Evolutionary conservation across 2,797 vertebrate genomes (phyloP).

Genomic region (Schizopygopsis malacanthus): DNA sequence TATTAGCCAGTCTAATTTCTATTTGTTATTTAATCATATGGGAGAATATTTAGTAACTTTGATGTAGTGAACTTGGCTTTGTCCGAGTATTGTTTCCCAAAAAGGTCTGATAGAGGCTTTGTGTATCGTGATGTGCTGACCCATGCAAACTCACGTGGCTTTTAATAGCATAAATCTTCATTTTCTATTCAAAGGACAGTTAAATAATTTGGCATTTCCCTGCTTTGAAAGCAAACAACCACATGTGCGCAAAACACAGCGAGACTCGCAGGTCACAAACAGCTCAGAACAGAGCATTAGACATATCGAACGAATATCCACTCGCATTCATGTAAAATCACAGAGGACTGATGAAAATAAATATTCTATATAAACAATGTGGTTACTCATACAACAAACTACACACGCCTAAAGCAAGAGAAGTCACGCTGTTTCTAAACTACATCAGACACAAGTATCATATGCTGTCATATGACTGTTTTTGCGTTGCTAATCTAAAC

Average conservation of each 20-base stretch:
- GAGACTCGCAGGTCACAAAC: neutral
- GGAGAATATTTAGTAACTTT: too few species aligned
- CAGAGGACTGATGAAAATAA: neutral
- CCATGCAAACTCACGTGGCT: conserved; percentile 24
- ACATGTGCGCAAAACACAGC: neutral
- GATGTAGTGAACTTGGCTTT: neutral
- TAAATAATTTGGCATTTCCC: conserved; percentile 42
- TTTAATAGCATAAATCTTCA: conserved; percentile 43
- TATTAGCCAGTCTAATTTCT: neutral
- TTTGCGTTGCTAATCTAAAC: neutral
- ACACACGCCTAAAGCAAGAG: neutral
- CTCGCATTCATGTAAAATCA: neutral
- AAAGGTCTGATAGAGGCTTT: neutral
- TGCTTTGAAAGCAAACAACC: conserved; percentile 6
- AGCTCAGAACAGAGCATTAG: neutral
- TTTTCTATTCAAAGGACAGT: conserved; percentile 48
- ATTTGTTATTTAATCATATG: too few species aligned
- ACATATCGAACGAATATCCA: neutral
- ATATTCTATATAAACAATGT: neutral
- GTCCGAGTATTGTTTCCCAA: neutral
- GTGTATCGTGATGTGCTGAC: conserved; percentile 5
- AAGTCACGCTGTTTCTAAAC: neutral
- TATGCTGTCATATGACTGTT: neutral
- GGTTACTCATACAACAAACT: neutral
- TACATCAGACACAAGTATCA: neutral